Base-by-base conservation (phyloP, 2,797 vertebrate species). In the Parambassis ranga region DNA sequence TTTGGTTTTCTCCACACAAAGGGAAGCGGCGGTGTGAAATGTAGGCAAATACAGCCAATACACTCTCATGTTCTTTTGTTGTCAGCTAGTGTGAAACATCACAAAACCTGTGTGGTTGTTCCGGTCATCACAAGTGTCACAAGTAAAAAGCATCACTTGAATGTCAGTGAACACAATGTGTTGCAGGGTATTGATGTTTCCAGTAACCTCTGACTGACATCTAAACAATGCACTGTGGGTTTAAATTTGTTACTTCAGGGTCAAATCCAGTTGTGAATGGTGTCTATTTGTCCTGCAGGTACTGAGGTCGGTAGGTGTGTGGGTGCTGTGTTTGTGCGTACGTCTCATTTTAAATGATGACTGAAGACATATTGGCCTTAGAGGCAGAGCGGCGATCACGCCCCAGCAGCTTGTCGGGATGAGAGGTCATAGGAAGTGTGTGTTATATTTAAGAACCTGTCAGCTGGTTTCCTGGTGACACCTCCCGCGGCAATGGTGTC, bases 401-500 rank as follows among this genome's bases (percentile, higher is more conserved):
- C 43, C 50, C 42, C 53, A 49, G 63, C 70, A 71, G 78, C 65
- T 67, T 10, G 47, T 64, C 41, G 43, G 44, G 77, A 80, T 71
- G 53, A 53, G 70, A 81, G 84, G 78, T 86, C 80, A 75, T 19
- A 53, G 65, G 74, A 79, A 83, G 60, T 61, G 68, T 59, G 75
- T 84, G 82, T 71, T 77, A 38, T 73, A 65, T 77, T 83, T 77
- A 82, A 85, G 65, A 63, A 72, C 56, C 63, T 23, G 66, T 84
- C 76, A 73, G 57, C 79, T 58, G 57, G 65, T 82, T 89, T 91
- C 81, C 84, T 33, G 55, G 58, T 81, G 81, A 81, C 84, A 75
- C 71, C 75, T 81, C 77, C 65, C 26, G 69, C 33, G 13, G 79
- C 77, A 49, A 39, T 8, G 41, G 60, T 88, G 83, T 83, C 84